Conservation (phyloP, 2,797 vertebrate genomes). For the Hemibagrus guttatus region DNA sequence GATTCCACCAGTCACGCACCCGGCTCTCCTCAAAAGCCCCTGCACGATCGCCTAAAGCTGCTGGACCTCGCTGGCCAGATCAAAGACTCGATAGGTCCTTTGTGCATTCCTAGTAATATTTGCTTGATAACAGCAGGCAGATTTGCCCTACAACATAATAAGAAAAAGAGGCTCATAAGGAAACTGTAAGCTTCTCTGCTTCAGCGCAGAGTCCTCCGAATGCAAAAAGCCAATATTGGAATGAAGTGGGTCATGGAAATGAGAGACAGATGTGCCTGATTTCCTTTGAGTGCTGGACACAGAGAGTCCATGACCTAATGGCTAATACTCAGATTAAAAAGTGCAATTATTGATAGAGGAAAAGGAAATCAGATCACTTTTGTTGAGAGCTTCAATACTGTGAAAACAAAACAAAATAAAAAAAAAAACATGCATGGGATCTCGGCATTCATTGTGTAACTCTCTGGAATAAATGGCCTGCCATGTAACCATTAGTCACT, state of each 20-base stretch:
- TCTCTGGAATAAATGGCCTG: not conserved
- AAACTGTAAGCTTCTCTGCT: conserved; percentile 57
- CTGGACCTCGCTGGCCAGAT: conserved; percentile 63
- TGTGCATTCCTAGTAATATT: conserved; percentile 66
- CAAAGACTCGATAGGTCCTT: conserved; percentile 67
- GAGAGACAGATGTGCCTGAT: conserved; percentile 60
- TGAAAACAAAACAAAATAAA: conserved; percentile 25
- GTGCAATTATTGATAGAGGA: conserved; percentile 53
- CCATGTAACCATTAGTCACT: not conserved
- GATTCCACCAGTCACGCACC: conserved; percentile 65
- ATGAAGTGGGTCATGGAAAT: conserved; percentile 60
- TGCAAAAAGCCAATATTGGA: conserved; percentile 57
- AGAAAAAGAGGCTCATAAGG: conserved; percentile 59
- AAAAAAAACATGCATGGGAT: conserved; percentile 23
- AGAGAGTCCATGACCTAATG: conserved; percentile 55
- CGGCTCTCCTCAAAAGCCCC: conserved; percentile 45
- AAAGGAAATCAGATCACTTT: conserved; percentile 56
- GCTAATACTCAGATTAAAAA: conserved; percentile 56
- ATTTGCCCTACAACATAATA: conserved; percentile 64
- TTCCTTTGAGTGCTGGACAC: conserved; percentile 55
- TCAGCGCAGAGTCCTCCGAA: conserved; percentile 50
- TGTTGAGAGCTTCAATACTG: conserved; percentile 47
- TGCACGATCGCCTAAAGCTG: conserved; percentile 44
- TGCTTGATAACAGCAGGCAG: conserved; percentile 66
- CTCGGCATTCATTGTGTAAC: conserved; percentile 1